phyloP scores from a whole-genome alignment of 1,140 invertebrate genomes.

The Cydia splendana region DNA sequence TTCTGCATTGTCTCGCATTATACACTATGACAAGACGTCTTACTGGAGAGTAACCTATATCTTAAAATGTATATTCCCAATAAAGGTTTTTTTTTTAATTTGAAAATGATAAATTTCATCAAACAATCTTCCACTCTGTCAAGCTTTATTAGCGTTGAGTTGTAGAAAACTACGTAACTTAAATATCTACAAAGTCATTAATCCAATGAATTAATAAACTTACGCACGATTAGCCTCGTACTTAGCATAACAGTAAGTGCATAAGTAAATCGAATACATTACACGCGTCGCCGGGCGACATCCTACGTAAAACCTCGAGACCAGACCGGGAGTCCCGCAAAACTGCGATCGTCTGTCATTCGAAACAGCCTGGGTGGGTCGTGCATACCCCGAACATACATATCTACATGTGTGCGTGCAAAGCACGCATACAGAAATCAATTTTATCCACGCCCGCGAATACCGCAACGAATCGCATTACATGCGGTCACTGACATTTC shows the following conservation, averaged over 20 bases:
- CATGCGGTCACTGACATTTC: constrained; percentile 67
- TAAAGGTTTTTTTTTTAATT: too few relatives aligned
- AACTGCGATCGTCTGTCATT: constrained; percentile 42
- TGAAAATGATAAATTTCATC: too few relatives aligned
- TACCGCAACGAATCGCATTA: constrained; percentile 62
- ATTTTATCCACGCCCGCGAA: constrained; percentile 59
- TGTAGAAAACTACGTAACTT: background rate
- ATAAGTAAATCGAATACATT: constrained; percentile 45
- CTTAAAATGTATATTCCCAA: too few relatives aligned
- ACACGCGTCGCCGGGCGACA: constrained; percentile 42
- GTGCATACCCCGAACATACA: constrained; percentile 36
- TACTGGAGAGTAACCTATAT: too few relatives aligned
- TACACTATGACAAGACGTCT: background rate
- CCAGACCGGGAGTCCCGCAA: constrained; percentile 38
- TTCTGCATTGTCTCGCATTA: background rate
- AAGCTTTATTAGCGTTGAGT: background rate
- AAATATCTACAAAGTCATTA: background rate
- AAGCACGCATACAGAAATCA: constrained; percentile 52
- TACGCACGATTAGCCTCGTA: background rate
- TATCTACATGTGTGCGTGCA: constrained; percentile 37
- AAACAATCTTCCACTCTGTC: too few relatives aligned
- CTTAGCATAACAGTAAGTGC: constrained; percentile 38
- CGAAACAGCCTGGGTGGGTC: constrained; percentile 37
- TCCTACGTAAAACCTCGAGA: constrained; percentile 41
- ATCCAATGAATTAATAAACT: constrained; percentile 36